These are phyloP conservation scores for Cosmorhoe ocellata DNA, from an alignment of 2,888 invertebrate genomes.

Conservation along the genomic window DNA sequence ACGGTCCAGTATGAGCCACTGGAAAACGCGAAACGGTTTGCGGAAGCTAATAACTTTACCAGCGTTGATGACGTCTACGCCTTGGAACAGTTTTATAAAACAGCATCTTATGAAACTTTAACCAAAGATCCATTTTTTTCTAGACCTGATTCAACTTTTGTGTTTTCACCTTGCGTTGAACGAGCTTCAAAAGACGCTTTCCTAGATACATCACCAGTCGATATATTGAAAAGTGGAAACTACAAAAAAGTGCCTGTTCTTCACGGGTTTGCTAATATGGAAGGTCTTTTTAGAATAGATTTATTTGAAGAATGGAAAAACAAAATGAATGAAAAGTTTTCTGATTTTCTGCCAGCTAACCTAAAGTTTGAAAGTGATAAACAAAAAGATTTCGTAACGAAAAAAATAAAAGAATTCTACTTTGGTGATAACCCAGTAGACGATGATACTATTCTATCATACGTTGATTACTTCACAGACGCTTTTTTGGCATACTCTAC, in stretches of 20 bases:
- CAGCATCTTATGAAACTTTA: constrained; percentile 41
- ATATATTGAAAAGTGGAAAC: constrained; percentile 42
- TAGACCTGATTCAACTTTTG: constrained; percentile 26
- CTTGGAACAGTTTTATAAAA: constrained; percentile 56
- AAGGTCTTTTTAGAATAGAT: constrained; percentile 45
- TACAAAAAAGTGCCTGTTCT: constrained; percentile 49
- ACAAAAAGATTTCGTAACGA: constrained; percentile 43
- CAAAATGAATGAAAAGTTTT: constrained; percentile 56
- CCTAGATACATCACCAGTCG: constrained; percentile 45
- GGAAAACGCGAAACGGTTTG: constrained; percentile 50
- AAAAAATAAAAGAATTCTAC: constrained; percentile 45
- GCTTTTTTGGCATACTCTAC: constrained; percentile 39
- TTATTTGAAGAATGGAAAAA: constrained; percentile 45
- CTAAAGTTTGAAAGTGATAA: constrained; percentile 41
- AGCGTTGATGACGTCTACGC: constrained; percentile 45
- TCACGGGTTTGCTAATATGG: constrained; percentile 56
- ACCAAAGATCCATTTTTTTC: constrained; percentile 19
- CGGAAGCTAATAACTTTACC: constrained; percentile 42
- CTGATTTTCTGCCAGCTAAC: constrained; percentile 55
- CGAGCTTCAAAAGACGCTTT: constrained; percentile 38
- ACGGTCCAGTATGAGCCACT: constrained; percentile 52
- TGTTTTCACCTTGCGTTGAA: constrained; percentile 42
- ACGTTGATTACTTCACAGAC: constrained; percentile 48
- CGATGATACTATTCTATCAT: constrained; percentile 38
- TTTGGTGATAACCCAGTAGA: constrained; percentile 41